A percentile compares a stretch with the other conserved stretches of the same genome.
Evolutionary conservation across 2,797 vertebrate species (phyloP).

Genomic region (Malurus splendens): DNA sequence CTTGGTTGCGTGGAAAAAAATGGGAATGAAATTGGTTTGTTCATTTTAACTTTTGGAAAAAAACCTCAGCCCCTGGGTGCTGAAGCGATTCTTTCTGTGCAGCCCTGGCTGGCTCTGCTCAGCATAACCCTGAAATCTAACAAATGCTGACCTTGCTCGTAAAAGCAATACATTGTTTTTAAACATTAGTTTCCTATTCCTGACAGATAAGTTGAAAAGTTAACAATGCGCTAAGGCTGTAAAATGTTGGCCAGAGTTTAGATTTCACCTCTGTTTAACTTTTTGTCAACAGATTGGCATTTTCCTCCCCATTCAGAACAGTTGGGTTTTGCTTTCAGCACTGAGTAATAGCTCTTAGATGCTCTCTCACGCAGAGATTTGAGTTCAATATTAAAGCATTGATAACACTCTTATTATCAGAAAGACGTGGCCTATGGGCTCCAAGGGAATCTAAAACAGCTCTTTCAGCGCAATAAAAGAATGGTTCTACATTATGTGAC

Average conservation of each 20-base stretch:
- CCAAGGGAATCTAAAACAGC: slow-evolving; percentile 61
- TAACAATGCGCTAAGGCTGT: slow-evolving; percentile 70
- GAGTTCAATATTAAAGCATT: slow-evolving; percentile 58
- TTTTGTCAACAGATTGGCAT: slow-evolving; percentile 70
- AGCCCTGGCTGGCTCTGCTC: slow-evolving; percentile 11
- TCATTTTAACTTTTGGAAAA: slow-evolving; percentile 5
- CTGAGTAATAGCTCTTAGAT: slow-evolving; percentile 60
- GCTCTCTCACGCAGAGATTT: slow-evolving; percentile 59
- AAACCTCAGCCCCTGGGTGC: neutral
- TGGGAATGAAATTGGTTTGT: neutral
- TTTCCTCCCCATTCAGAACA: slow-evolving; percentile 68
- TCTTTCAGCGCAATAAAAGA: slow-evolving; percentile 52
- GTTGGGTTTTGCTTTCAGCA: slow-evolving; percentile 63
- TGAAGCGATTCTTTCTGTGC: slow-evolving; percentile 25
- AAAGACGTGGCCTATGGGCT: slow-evolving; percentile 64
- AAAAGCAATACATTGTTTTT: slow-evolving; percentile 74
- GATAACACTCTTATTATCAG: slow-evolving; percentile 74
- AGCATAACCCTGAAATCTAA: slow-evolving; percentile 56
- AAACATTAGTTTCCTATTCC: slow-evolving; percentile 73
- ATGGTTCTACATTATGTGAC: slow-evolving; percentile 34
- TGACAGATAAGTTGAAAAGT: slow-evolving; percentile 70
- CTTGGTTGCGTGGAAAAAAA: neutral
- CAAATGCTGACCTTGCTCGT: slow-evolving; percentile 67
- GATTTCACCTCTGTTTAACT: slow-evolving; percentile 65
- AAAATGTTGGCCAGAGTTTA: slow-evolving; percentile 69